Conservation (phyloP, 2,797 vertebrate species). For the Echeneis naucrates region DNA sequence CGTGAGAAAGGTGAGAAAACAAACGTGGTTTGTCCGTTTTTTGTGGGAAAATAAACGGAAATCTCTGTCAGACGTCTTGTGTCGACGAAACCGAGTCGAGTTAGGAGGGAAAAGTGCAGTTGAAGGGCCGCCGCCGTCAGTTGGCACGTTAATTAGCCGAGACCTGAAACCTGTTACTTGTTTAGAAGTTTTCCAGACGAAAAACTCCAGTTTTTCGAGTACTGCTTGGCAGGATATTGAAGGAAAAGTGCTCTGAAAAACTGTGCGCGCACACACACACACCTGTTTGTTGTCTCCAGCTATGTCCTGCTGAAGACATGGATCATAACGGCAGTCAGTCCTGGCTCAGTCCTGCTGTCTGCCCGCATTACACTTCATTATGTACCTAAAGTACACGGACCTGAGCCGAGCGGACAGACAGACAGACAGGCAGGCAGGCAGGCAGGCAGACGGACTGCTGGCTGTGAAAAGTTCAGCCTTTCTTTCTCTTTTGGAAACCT, state of each 20-base stretch:
- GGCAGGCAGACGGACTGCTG: too few species aligned
- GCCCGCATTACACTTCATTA: conserved; percentile 2
- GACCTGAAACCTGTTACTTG: conserved; percentile 72
- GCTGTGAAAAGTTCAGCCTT: conserved; percentile 32
- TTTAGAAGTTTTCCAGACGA: conserved; percentile 44
- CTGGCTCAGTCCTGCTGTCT: background rate
- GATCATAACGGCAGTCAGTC: conserved; percentile 15
- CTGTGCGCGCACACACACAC: conserved; percentile 42
- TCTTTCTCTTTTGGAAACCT: conserved; percentile 40
- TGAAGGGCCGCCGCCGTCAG: background rate
- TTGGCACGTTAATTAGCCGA: conserved; percentile 22
- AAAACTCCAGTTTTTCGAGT: background rate
- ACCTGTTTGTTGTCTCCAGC: conserved; percentile 35
- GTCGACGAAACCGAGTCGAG: background rate
- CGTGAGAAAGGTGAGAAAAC: conserved; percentile 57
- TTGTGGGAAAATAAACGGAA: too few species aligned
- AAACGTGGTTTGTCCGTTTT: background rate
- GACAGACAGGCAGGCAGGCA: too few species aligned
- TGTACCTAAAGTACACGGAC: conserved; percentile 37
- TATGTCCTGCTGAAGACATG: background rate
- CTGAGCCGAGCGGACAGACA: conserved; percentile 2
- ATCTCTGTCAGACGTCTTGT: rapidly evolving
- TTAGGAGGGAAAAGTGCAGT: conserved; percentile 23
- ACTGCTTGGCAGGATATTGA: background rate
- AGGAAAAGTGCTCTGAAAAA: background rate